phyloP scores from a whole-genome alignment of 2,113 vertebrate genomes.

The Cariama cristata region DNA sequence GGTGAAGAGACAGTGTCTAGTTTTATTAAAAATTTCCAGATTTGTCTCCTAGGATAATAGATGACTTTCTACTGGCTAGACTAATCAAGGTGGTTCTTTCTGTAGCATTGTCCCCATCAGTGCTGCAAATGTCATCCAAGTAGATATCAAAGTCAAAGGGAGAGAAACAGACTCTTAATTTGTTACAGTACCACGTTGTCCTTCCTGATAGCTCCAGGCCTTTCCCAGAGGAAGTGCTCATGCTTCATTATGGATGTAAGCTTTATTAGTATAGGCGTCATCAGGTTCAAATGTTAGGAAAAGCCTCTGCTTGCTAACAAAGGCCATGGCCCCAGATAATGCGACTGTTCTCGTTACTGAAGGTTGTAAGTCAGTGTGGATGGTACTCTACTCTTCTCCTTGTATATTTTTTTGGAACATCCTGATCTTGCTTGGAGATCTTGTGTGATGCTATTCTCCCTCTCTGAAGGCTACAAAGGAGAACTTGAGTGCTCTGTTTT shows the following conservation, averaged over 20 bases:
- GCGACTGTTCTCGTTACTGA: neutral
- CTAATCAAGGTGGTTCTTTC: neutral
- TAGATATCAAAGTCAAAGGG: constrained; percentile 57
- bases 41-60: constrained; percentile 12
- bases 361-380: neutral
- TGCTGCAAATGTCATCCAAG: constrained; percentile 58
- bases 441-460: neutral
- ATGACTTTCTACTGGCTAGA: neutral
- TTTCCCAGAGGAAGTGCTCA: constrained; percentile 61
- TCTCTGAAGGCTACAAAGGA: neutral
- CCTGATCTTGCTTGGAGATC: neutral
- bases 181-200: constrained; percentile 37
- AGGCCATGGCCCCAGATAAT: neutral
- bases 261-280: constrained; percentile 59
- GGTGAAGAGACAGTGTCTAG: neutral
- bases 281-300: constrained; percentile 57
- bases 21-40: constrained; percentile 21
- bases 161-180: constrained; percentile 54
- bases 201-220: constrained; percentile 47
- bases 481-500: neutral
- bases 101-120: neutral
- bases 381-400: neutral
- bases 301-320: constrained; percentile 20
- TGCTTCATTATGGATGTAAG: constrained; percentile 62
- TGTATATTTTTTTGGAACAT: neutral